Conservation (phyloP, 2,113 vertebrate species). For the Alethe diademata region DNA sequence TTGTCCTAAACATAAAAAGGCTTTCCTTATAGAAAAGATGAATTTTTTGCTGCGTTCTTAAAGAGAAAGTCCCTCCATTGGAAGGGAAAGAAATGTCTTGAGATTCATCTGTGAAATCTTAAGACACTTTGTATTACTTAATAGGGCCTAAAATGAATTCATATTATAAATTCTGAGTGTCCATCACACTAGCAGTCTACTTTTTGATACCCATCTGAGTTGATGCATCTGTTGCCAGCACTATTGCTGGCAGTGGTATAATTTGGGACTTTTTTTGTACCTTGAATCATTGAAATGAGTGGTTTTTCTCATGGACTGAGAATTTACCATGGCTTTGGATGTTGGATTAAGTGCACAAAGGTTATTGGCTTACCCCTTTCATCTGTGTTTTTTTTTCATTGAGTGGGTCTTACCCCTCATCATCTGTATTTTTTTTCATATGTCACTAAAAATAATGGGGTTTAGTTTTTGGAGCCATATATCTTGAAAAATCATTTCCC, state of each 20-base stretch:
- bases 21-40: conserved; percentile 72
- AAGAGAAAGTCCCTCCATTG: conserved; percentile 59
- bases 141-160: conserved; percentile 56
- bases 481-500: conserved; percentile 36
- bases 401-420: neutral
- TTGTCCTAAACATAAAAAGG: conserved; percentile 67
- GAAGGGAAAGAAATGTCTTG: conserved; percentile 70
- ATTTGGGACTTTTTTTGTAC: neutral
- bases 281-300: neutral
- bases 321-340: neutral
- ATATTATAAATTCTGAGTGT: neutral
- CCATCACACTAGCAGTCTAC: conserved; percentile 16
- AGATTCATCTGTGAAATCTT: conserved; percentile 59
- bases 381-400: neutral
- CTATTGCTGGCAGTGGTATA: neutral
- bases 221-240: neutral
- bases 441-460: neutral
- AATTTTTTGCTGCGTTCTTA: conserved; percentile 72
- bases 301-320: conserved; percentile 10
- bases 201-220: neutral
- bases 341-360: neutral
- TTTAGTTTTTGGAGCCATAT: neutral
- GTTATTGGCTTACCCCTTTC: conserved; percentile 14
- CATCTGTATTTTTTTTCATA: neutral
- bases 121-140: conserved; percentile 56